A percentile compares a stretch with the other conserved stretches of the same genome.
Conservation (phyloP, 2,113 vertebrate species). For the Gopherus flavomarginatus region DNA sequence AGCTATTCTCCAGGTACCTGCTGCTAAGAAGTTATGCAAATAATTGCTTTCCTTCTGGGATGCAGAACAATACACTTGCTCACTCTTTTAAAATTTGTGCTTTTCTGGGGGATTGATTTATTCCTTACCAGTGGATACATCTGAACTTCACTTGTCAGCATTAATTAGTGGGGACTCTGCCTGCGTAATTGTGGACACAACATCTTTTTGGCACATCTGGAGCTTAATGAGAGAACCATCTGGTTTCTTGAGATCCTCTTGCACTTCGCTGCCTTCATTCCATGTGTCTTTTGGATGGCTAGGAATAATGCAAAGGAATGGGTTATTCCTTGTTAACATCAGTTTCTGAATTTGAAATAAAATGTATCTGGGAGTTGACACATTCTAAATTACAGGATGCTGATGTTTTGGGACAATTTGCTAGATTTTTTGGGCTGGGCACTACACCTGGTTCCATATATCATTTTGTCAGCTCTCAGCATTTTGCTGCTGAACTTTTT, state of each 20-base stretch:
- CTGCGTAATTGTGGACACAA: conserved; percentile 30
- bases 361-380: background rate
- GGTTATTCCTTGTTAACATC: background rate
- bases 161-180: conserved; percentile 58
- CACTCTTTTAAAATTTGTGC: rapidly evolving
- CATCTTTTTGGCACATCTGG: conserved; percentile 70
- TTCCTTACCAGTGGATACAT: conserved; percentile 41
- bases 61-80: conserved; percentile 31
- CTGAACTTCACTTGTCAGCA: conserved; percentile 40
- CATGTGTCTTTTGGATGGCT: background rate
- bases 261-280: background rate
- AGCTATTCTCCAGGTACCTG: background rate
- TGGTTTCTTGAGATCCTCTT: conserved; percentile 61
- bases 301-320: background rate
- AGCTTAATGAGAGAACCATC: conserved; percentile 69
- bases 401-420: background rate
- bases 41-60: conserved; percentile 75
- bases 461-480: background rate
- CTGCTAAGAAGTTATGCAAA: conserved; percentile 21
- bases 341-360: background rate
- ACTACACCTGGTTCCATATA: conserved; percentile 8
- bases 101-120: conserved; percentile 63
- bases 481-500: background rate
- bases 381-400: conserved; percentile 44
- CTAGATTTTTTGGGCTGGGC: rapidly evolving